Conservation (phyloP, 2,797 vertebrate species). For the Eulemur mongoz region DNA sequence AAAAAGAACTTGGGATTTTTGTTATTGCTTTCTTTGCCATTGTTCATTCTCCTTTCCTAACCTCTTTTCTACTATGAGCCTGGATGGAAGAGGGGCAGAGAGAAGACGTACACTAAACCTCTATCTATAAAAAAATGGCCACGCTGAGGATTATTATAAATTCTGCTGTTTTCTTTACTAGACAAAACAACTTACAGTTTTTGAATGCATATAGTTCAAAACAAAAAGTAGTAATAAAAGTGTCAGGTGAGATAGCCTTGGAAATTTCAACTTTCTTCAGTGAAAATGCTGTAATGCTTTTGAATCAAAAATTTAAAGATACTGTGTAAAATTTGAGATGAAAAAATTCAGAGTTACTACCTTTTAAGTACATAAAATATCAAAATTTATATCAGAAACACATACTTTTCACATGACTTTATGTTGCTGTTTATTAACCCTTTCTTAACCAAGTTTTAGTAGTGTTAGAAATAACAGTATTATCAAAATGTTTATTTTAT, state of each 20-base stretch:
- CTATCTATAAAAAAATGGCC: not conserved
- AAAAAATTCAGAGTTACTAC: not conserved
- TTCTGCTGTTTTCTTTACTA: slow-evolving; percentile 1
- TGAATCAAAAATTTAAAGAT: slow-evolving; percentile 29
- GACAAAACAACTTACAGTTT: slow-evolving; percentile 3
- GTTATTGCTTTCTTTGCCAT: slow-evolving; percentile 39
- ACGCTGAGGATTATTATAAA: not conserved
- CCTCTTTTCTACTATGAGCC: not conserved
- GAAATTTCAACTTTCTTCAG: slow-evolving; percentile 11
- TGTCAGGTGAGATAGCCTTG: not conserved
- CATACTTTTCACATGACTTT: not conserved
- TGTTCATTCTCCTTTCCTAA: not conserved
- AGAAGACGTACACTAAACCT: not conserved
- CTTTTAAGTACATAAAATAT: not conserved
- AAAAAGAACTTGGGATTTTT: slow-evolving; percentile 50
- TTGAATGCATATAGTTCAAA: slow-evolving; percentile 16
- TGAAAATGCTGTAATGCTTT: slow-evolving; percentile 44
- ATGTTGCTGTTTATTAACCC: not conserved
- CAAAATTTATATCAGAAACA: slow-evolving; percentile 2
- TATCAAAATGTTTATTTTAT: slow-evolving; percentile 36
- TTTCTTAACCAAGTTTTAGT: not conserved
- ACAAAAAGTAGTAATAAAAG: slow-evolving; percentile 1
- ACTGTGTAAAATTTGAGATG: not conserved
- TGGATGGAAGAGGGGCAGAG: not conserved
- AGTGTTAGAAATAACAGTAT: not conserved